phyloP scores from a whole-genome alignment of 2,888 invertebrate genomes.

The Meliscaeva auricollis region DNA sequence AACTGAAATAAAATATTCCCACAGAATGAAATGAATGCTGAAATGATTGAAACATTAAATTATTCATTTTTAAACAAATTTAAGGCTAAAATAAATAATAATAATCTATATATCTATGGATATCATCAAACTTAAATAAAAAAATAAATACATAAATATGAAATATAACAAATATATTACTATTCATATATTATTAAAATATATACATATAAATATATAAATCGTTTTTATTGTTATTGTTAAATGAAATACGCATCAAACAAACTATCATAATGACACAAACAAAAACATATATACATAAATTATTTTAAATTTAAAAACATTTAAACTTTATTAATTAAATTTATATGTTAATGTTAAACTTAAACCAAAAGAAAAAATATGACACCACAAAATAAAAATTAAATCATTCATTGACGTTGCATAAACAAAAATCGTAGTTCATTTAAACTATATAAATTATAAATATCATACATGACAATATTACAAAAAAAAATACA shows the following conservation, averaged over 20 bases:
- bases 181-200: conserved; percentile 7
- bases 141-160: not conserved
- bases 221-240: conserved; percentile 44
- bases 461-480: conserved; percentile 71
- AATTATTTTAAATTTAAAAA: conserved; percentile 13
- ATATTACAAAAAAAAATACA: conserved; percentile 61
- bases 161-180: conserved; percentile 20
- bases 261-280: conserved; percentile 63
- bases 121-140: not conserved
- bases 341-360: conserved; percentile 22
- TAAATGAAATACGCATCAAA: conserved; percentile 43
- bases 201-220: conserved; percentile 18
- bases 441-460: conserved; percentile 48
- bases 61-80: conserved; percentile 42
- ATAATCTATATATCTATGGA: not conserved
- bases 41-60: conserved; percentile 23
- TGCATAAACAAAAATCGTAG: conserved; percentile 32
- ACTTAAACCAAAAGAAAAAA: conserved; percentile 10
- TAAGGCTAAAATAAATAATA: conserved; percentile 22
- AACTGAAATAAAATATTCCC: conserved; percentile 54
- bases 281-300: conserved; percentile 52
- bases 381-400: not conserved
- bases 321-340: conserved; percentile 24
- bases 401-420: not conserved
- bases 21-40: conserved; percentile 37